These are phyloP conservation scores for Papilio aristodemus DNA, from an alignment of 1,140 invertebrate species.

Conservation along the genomic window DNA sequence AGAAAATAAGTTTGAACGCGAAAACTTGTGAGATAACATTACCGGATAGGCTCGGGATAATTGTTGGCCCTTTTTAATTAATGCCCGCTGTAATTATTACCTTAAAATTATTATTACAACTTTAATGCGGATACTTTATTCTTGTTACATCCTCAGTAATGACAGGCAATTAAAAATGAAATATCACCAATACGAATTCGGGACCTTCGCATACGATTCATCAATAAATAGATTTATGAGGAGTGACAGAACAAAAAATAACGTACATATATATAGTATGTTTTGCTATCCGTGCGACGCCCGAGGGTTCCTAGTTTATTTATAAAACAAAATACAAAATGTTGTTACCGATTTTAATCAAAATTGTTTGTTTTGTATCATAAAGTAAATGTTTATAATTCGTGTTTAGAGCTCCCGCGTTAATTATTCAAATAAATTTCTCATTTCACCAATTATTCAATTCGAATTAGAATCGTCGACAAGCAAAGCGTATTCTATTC, in stretches of 20 bases:
- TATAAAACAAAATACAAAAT: conserved; percentile 1
- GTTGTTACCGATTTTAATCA: conserved; percentile 15
- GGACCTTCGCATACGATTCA: too few relatives aligned
- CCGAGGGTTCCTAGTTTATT: not conserved
- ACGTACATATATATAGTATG: too few relatives aligned
- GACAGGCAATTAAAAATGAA: too few relatives aligned
- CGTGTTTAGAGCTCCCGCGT: conserved; percentile 10
- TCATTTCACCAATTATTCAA: conserved; percentile 19
- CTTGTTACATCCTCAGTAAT: not conserved
- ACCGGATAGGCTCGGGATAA: not conserved
- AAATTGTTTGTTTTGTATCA: conserved; percentile 9
- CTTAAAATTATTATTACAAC: conserved; percentile 9
- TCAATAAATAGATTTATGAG: too few relatives aligned
- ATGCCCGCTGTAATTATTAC: not conserved
- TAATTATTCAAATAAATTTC: conserved; percentile 20
- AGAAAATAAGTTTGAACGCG: conserved; percentile 7
- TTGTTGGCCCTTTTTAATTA: not conserved
- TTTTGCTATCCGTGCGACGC: not conserved
- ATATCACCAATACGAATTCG: too few relatives aligned
- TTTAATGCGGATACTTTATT: not conserved
- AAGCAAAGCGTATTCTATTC: conserved; percentile 17
- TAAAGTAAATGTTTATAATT: conserved; percentile 20
- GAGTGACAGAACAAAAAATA: too few relatives aligned
- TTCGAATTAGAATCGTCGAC: conserved; percentile 14
- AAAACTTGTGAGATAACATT: conserved; percentile 14